Percentiles rank a stretch among this genome's conserved stretches.
Evolutionary conservation across 2,113 vertebrate genomes (phyloP).

Genomic region (Elephas maximus): DNA sequence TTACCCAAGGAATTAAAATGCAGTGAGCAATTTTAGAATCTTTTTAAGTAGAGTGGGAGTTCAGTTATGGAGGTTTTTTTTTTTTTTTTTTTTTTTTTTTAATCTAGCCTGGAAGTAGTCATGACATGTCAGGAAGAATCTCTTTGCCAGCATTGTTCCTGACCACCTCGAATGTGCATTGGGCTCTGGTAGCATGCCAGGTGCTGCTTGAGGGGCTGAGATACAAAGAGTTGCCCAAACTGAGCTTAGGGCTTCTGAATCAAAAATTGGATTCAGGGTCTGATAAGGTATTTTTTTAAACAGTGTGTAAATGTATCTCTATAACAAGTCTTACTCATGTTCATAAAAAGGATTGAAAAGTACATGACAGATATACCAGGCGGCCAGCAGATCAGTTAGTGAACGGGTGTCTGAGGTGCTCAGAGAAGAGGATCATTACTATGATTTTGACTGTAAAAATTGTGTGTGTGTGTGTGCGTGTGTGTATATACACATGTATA

Average conservation of each 20-base stretch:
- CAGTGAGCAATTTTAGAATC: background rate
- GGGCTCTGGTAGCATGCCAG: background rate
- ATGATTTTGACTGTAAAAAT: no score
- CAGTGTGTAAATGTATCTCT: no score
- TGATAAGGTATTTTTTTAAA: no score
- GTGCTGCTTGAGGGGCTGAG: background rate
- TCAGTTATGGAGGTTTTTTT: background rate
- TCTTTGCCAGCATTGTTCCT: no score
- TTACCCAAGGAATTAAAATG: background rate
- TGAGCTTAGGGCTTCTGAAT: background rate
- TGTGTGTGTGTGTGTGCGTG: no score
- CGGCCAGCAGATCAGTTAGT: no score
- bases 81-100: background rate
- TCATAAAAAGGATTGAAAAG: no score
- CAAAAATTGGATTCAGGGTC: background rate
- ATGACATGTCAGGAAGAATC: background rate
- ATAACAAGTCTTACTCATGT: no score
- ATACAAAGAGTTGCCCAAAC: background rate
- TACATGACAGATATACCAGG: no score
- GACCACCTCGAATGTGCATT: background rate
- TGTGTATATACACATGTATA: no score
- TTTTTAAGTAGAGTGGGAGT: background rate
- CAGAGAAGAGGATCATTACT: no score
- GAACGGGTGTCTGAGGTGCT: no score
- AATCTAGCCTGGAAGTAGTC: background rate